Evolutionary conservation across 2,888 invertebrate species (phyloP), one percentile per base, ranked within the genome.

Genomic region (Agrotis exclamationis): DNA sequence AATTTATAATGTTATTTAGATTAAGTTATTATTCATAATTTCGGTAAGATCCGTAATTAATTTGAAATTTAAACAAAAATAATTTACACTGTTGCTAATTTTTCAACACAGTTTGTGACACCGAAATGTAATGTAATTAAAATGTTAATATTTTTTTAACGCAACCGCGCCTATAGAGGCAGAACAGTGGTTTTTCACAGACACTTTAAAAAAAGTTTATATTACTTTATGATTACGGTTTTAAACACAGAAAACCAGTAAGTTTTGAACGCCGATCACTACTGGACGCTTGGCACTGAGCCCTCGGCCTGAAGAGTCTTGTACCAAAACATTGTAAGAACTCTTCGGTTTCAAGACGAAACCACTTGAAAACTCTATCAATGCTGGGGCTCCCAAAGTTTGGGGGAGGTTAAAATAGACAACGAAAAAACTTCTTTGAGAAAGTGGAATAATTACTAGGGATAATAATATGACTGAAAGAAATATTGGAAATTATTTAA

Each of bases 321-420:
- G 72, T 74, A 82, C 79, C 82, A 80, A 69, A 86, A 86, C 81
- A 86, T 83, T 79, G 47, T 76, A 70, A 86, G 81, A 85, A 57
- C 80, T 77, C 75, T 80, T 79, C 57, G 63, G 14, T 22, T 70
- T 78, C 74, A 63, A 82, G 62, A 70, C 20, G 66, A 22, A 50
- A 13, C 70, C 81, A 87, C 86, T 86, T 81, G 74, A 77, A 76
- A 74, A 24, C 33, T 28, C 39, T 47, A 22, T 13, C 51, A 66
- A 70, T 20, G 59, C 33, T 14, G 50, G 0, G 62, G 33, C 20
- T 79, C 53, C 22, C 85, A 86, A 85, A 82, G 59, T 74, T 72
- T 75, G 0, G 1, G 1, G 18, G 11, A 47, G 1, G 0, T 11
- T 48, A 3, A 16, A 39, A 24, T 9, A n/a, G 2, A n/a, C 5